These are phyloP conservation scores for Whitmania pigra DNA, from an alignment of 1,140 invertebrate species.

Conservation along the genomic window DNA sequence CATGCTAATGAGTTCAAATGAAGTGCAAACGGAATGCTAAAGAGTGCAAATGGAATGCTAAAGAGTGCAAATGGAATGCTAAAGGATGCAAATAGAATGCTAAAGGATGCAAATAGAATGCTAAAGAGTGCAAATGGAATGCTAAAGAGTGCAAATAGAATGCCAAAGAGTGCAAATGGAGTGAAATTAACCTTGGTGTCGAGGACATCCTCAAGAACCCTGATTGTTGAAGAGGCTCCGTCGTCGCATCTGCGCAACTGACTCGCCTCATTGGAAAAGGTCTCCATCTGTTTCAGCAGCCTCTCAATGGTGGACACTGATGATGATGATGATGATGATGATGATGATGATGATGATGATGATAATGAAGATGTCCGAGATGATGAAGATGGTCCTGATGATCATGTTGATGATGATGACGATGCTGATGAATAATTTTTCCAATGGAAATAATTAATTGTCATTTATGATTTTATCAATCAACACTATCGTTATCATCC, in stretches of 20 bases:
- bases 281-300: slow-evolving; percentile 6
- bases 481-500: too few relatives aligned
- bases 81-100: too few relatives aligned
- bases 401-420: too few relatives aligned
- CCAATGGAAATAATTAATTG: too few relatives aligned
- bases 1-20: too few relatives aligned
- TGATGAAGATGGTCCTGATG: too few relatives aligned
- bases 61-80: background rate
- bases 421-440: too few relatives aligned
- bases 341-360: too few relatives aligned
- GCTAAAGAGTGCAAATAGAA: background rate
- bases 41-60: background rate
- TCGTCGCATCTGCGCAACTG: slow-evolving; percentile 4
- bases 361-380: too few relatives aligned
- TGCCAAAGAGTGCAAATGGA: background rate
- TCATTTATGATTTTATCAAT: too few relatives aligned
- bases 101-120: background rate
- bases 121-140: background rate
- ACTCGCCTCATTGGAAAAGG: background rate
- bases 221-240: background rate
- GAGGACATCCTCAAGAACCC: background rate
- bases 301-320: background rate
- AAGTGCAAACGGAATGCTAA: background rate
- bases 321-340: too few relatives aligned
- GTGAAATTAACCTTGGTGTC: background rate